Evolutionary conservation across 1,140 invertebrate species (phyloP).

Genomic region (Holotrichia oblita): DNA sequence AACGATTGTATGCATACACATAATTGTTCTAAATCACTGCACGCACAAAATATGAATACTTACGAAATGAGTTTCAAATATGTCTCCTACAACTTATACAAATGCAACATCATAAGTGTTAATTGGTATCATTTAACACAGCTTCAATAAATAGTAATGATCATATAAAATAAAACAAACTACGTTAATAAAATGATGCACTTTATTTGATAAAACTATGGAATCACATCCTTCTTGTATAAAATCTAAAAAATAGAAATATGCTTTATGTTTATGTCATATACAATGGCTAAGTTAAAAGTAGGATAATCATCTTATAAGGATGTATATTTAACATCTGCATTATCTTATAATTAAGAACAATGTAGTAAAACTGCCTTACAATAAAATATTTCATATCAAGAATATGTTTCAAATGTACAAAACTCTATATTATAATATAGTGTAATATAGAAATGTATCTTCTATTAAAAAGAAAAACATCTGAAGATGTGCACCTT

Average conservation of each 20-base stretch:
- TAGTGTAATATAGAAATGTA: not conserved
- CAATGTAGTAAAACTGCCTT: not conserved
- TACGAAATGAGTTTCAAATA: too few relatives aligned
- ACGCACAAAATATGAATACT: too few relatives aligned
- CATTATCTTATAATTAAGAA: not conserved
- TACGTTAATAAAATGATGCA: not conserved
- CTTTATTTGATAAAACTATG: slow-evolving; percentile 24
- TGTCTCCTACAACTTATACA: too few relatives aligned
- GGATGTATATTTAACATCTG: not conserved
- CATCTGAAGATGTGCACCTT: slow-evolving; percentile 22
- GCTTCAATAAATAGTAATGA: too few relatives aligned
- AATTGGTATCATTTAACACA: too few relatives aligned
- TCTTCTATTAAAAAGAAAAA: not conserved
- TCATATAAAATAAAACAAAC: not conserved
- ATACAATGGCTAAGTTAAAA: slow-evolving; percentile 30
- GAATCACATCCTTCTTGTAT: slow-evolving; percentile 18
- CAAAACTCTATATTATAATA: not conserved
- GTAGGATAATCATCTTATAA: slow-evolving; percentile 20
- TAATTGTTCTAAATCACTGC: too few relatives aligned
- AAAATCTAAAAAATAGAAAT: slow-evolving; percentile 32
- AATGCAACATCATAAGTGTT: too few relatives aligned
- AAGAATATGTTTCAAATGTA: slow-evolving; percentile 1
- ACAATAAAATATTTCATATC: not conserved
- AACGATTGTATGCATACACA: too few relatives aligned
- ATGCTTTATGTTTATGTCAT: not conserved